A percentile compares a stretch with the other conserved stretches of the same genome.
Conservation (phyloP, 2,113 vertebrate genomes). For the Sander lucioperca region DNA sequence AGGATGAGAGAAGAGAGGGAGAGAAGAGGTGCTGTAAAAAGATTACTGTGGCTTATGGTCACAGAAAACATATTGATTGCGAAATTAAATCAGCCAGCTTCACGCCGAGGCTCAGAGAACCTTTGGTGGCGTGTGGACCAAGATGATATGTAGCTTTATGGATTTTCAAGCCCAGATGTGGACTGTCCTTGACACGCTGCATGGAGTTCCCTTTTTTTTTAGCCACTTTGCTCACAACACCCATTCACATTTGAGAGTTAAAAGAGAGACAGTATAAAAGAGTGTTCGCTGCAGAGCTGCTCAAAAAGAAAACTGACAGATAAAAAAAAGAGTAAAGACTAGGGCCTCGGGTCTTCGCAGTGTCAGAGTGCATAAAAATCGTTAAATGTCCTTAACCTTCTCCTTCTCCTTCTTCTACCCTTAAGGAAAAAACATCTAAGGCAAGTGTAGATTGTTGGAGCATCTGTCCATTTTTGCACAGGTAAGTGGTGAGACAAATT, state of each 20-base stretch:
- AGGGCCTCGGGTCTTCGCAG: background rate
- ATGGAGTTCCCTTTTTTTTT: slow-evolving; percentile 34
- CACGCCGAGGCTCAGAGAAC: slow-evolving; percentile 49
- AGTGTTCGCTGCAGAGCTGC: background rate
- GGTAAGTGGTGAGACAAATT: slow-evolving; percentile 28
- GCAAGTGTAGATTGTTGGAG: background rate
- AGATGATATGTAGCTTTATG: slow-evolving; percentile 64
- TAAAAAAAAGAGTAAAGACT: background rate
- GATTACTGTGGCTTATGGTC: slow-evolving; percentile 76
- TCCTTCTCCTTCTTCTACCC: slow-evolving; percentile 1
- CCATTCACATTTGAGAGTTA: background rate
- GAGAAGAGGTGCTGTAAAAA: slow-evolving; percentile 74
- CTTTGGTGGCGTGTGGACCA: slow-evolving; percentile 43
- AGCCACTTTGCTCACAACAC: slow-evolving; percentile 22
- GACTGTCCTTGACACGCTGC: slow-evolving; percentile 71
- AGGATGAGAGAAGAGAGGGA: slow-evolving; percentile 56
- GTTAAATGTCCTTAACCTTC: slow-evolving; percentile 34
- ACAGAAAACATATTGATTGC: slow-evolving; percentile 83
- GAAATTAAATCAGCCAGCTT: slow-evolving; percentile 77
- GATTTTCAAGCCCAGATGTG: slow-evolving; percentile 65
- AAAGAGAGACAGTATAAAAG: background rate
- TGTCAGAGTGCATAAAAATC: background rate
- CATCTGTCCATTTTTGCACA: slow-evolving; percentile 2
- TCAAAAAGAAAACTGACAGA: slow-evolving; percentile 4
- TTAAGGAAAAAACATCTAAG: slow-evolving; percentile 1